Conservation (phyloP, 2,113 vertebrate species). For the Hiodon tergisus region DNA sequence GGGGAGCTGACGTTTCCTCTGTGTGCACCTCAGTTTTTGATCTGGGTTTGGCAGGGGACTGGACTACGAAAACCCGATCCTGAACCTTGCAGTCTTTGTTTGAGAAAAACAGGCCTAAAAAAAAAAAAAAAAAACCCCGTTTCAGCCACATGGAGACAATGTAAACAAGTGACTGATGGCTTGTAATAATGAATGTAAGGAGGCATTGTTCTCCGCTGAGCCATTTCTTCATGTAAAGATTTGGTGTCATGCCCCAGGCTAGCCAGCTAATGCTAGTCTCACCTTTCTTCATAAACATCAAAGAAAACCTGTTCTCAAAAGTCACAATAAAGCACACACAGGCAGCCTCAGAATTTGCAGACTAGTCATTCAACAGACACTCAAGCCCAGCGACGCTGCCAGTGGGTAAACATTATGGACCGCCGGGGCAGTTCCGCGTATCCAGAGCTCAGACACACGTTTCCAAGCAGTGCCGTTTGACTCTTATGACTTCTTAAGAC, state of each 20-base stretch:
- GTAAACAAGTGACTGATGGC: slow-evolving; percentile 45
- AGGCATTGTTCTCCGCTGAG: slow-evolving; percentile 43
- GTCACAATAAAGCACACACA: slow-evolving; percentile 49
- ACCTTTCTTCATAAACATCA: slow-evolving; percentile 49
- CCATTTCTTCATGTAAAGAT: slow-evolving; percentile 42
- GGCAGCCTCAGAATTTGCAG: slow-evolving; percentile 31
- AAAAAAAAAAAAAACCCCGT: slow-evolving; percentile 46
- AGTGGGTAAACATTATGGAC: slow-evolving; percentile 42
- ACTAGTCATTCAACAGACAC: slow-evolving; percentile 41
- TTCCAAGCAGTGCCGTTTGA: slow-evolving; percentile 13
- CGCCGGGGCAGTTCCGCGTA: slow-evolving; percentile 19
- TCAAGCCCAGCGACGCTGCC: slow-evolving; percentile 39
- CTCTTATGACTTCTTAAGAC: slow-evolving; percentile 28
- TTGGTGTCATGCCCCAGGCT: slow-evolving; percentile 42
- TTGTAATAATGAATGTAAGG: slow-evolving; percentile 51
- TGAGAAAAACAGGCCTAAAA: slow-evolving; percentile 33
- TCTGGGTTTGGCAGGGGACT: slow-evolving; percentile 30
- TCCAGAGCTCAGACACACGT: slow-evolving; percentile 17
- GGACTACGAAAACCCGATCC: slow-evolving; percentile 42
- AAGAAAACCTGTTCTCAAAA: slow-evolving; percentile 48
- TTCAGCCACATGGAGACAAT: slow-evolving; percentile 43
- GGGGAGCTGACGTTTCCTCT: slow-evolving; percentile 18
- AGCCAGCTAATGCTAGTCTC: slow-evolving; percentile 47
- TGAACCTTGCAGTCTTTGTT: slow-evolving; percentile 39
- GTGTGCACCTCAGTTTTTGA: slow-evolving; percentile 35